phyloP scores from a whole-genome alignment of 2,113 vertebrate species.

The Nansenia antarctica region DNA sequence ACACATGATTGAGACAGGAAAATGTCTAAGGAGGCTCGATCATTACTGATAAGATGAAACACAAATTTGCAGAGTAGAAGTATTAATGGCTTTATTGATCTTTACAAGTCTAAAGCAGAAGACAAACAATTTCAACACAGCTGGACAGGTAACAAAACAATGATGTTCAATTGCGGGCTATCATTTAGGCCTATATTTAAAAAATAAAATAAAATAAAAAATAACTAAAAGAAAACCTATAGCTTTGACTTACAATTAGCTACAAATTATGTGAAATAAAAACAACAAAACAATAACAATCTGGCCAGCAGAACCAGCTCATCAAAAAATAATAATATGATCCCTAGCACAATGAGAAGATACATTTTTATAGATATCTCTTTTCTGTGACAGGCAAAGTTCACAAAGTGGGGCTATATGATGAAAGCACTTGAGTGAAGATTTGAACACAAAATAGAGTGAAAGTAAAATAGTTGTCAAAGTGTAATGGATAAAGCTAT shows the following conservation, averaged over 20 bases:
- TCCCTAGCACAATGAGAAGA: constrained; percentile 17
- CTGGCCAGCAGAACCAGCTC: constrained; percentile 92
- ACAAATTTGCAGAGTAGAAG: constrained; percentile 54
- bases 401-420: too few species aligned
- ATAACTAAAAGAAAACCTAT: too few species aligned
- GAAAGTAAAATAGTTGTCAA: background rate
- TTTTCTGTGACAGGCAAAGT: background rate
- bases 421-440: background rate
- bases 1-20: background rate
- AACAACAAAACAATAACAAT: constrained; percentile 72
- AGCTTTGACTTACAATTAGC: constrained; percentile 36
- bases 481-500: background rate
- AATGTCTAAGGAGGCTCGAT: background rate
- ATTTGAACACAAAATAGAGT: constrained; percentile 3
- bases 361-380: background rate
- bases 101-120: constrained; percentile 53
- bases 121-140: constrained; percentile 52
- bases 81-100: constrained; percentile 68
- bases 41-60: constrained; percentile 44
- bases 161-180: constrained; percentile 9
- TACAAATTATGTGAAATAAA: constrained; percentile 47
- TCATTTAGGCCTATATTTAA: background rate
- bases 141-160: constrained; percentile 44
- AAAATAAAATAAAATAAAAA: too few species aligned
- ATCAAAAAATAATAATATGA: constrained; percentile 76